phyloP scores from a whole-genome alignment of 2,113 vertebrate genomes.

The Calyptomena viridis region DNA sequence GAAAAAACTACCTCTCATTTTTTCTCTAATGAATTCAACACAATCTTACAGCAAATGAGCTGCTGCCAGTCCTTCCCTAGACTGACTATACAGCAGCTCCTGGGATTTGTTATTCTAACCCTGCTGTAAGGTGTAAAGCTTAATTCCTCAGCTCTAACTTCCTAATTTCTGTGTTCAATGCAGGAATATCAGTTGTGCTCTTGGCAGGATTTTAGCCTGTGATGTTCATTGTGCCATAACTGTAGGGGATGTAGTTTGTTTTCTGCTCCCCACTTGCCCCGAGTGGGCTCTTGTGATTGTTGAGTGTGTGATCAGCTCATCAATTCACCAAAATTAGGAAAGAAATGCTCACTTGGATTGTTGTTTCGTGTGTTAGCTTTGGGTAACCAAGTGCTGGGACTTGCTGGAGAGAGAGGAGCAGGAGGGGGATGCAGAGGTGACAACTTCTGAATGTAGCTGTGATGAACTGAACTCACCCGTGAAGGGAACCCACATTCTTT shows the following conservation, averaged over 20 bases:
- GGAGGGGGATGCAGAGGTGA: neutral
- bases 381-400: neutral
- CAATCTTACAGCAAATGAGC: neutral
- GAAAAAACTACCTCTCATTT: neutral
- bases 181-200: neutral
- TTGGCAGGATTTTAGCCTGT: neutral
- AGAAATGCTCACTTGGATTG: neutral
- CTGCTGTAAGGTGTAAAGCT: neutral
- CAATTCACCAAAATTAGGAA: neutral
- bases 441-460: neutral
- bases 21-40: neutral
- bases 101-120: neutral
- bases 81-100: neutral
- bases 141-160: neutral
- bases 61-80: neutral
- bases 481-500: neutral
- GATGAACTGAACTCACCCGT: fast-evolving
- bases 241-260: neutral
- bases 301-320: neutral
- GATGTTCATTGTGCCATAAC: neutral
- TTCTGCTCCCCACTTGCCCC: neutral
- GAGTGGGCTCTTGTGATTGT: neutral
- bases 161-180: neutral
- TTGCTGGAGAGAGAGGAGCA: neutral
- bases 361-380: neutral